Evolutionary conservation across 1,140 invertebrate genomes (phyloP), one percentile per base, ranked within the genome.

Genomic region (Dryas iulia): DNA sequence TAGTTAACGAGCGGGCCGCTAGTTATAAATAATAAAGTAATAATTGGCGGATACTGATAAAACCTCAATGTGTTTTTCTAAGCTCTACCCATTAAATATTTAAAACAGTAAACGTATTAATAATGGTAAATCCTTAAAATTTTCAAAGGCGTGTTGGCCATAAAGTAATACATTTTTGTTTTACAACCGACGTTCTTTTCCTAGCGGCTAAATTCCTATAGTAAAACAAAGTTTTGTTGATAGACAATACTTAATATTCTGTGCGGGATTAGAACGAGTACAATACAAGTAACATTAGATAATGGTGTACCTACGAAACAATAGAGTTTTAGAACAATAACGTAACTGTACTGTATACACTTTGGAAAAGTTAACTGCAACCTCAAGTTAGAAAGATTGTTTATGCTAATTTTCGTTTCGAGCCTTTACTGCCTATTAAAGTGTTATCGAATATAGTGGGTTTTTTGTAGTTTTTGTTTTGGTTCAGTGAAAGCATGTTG

Each of bases 261-360:
- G 39, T 47, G 10, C 39, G 39, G 39, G 39, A 47, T 21, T 21
- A 47, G 39, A 21, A 21, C 39, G 39, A 18, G 39, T 47, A 47
- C 39, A 47, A 47, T 18, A 47, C 39, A 47, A 47, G 39, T 47
- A 47, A 47, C 39, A 47, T 47, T 47, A 47, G 39, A 47, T 47
- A 47, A 47, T 47, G 39, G 39, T 2, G 18, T 47, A 47, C 39
- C 39, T 21, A 47, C 7, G 39, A 1, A 21, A 47, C 39, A 47
- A 47, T 47, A 18, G 18, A 7, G 39, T 18, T 18, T 18, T 47
- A 47, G 39, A 47, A 47, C 39, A 47, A 47, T 47, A 47, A 47
- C 39, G 39, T 47, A 47, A 47, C 39, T 47, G 39, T 47, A 47
- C 39, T 21, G 14, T 47, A n/a, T 47, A 47, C 39, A 47, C 39